These are phyloP conservation scores for Nothocercus nigrocapillus DNA, from an alignment of 2,113 vertebrate species.

Conservation along the genomic window DNA sequence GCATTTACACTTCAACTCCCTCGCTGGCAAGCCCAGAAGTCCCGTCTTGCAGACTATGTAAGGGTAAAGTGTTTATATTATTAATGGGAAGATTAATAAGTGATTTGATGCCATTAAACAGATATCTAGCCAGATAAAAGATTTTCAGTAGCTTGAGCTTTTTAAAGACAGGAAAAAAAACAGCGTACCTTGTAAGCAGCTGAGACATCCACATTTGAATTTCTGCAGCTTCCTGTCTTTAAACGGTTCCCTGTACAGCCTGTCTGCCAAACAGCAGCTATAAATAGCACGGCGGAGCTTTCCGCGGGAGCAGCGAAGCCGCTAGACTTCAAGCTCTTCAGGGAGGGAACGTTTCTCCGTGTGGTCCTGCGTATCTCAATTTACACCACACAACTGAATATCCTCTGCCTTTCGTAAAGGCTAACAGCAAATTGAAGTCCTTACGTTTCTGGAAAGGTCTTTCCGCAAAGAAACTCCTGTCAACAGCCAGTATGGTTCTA, in stretches of 20 bases:
- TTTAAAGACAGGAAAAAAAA: background rate
- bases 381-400: background rate
- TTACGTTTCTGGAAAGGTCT: background rate
- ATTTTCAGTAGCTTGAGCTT: background rate
- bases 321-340: background rate
- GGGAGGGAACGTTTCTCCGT: background rate
- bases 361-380: background rate
- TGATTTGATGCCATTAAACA: background rate
- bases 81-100: background rate
- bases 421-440: background rate
- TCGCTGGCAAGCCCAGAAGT: background rate
- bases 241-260: background rate
- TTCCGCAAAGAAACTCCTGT: background rate
- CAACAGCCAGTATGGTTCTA: background rate
- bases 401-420: background rate
- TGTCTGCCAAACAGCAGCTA: background rate
- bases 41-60: background rate
- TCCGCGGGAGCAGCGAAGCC: background rate
- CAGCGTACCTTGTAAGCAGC: background rate
- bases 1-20: background rate
- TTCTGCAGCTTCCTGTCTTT: background rate
- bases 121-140: background rate
- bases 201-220: background rate
- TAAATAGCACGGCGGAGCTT: background rate
- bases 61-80: background rate